Evolutionary conservation across 2,797 vertebrate genomes (phyloP).

Genomic region (Hephaestus fuliginosus): DNA sequence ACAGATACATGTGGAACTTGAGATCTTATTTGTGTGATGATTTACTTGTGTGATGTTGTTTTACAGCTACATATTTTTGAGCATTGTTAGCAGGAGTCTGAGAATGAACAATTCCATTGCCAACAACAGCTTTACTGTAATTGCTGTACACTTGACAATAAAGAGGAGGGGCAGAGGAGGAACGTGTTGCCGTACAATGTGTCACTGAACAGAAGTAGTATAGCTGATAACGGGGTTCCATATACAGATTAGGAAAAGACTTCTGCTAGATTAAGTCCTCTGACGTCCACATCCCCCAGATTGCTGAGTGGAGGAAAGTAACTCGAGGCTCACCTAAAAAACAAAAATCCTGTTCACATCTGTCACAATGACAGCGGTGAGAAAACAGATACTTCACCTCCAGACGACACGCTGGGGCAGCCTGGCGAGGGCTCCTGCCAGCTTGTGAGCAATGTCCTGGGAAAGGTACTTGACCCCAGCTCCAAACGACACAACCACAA

Average conservation of each 20-base stretch:
- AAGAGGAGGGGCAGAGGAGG: not conserved
- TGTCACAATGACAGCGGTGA: constrained; percentile 3
- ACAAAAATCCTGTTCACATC: constrained; percentile 19
- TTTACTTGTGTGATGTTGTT: no score
- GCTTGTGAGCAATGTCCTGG: constrained; percentile 93
- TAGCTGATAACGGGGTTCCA: not conserved
- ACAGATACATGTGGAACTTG: no score
- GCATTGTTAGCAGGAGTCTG: no score
- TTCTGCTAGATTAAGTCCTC: not conserved
- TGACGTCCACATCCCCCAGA: not conserved
- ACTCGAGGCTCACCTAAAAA: not conserved
- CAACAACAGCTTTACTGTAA: no score
- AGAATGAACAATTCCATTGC: no score
- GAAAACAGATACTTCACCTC: constrained; percentile 87
- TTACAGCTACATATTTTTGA: no score
- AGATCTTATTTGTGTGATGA: no score
- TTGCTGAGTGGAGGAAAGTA: constrained; percentile 3
- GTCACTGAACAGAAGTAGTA: not conserved
- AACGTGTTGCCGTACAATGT: not conserved
- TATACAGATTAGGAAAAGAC: not conserved
- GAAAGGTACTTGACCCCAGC: constrained; percentile 98
- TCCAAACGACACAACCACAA: constrained; percentile 97
- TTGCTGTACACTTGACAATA: no score
- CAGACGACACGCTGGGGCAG: constrained; percentile 96
- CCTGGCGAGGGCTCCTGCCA: constrained; percentile 92